Evolutionary conservation across 1,140 invertebrate species (phyloP).

Genomic region (Kradibia gibbosae): DNA sequence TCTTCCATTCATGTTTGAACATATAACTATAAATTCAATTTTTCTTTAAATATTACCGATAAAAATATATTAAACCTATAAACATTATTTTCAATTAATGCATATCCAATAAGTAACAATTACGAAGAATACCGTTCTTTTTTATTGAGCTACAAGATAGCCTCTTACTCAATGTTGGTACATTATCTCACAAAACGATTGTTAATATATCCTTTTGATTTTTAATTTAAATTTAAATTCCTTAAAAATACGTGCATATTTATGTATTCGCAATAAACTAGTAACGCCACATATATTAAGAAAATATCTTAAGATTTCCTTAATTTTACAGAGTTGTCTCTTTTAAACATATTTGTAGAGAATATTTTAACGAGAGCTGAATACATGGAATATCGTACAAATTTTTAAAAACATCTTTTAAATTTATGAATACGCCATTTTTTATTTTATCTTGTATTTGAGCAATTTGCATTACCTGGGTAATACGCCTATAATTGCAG

Average conservation of each 20-base stretch:
- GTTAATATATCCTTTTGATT: neutral
- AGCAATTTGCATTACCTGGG: no score
- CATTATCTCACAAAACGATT: neutral
- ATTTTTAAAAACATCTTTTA: neutral
- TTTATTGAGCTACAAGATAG: neutral
- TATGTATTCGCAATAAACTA: neutral
- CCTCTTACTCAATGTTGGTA: neutral
- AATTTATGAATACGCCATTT: slow-evolving; percentile 16
- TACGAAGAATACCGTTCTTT: neutral
- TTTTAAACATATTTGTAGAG: neutral
- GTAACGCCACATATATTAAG: neutral
- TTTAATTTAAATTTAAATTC: neutral
- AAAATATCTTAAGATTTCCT: neutral
- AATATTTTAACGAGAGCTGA: neutral
- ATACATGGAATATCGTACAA: no score
- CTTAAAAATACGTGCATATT: neutral
- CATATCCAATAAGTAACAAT: neutral
- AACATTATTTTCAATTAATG: slow-evolving; percentile 6
- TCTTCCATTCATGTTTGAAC: neutral
- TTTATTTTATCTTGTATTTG: neutral
- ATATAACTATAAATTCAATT: slow-evolving; percentile 14
- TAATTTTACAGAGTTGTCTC: neutral
- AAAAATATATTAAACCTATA: slow-evolving; percentile 19
- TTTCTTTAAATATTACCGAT: neutral
- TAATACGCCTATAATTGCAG: no score